These are phyloP conservation scores for Brachypodius melanocephalos DNA, from an alignment of 2,113 vertebrate species.

Conservation along the genomic window DNA sequence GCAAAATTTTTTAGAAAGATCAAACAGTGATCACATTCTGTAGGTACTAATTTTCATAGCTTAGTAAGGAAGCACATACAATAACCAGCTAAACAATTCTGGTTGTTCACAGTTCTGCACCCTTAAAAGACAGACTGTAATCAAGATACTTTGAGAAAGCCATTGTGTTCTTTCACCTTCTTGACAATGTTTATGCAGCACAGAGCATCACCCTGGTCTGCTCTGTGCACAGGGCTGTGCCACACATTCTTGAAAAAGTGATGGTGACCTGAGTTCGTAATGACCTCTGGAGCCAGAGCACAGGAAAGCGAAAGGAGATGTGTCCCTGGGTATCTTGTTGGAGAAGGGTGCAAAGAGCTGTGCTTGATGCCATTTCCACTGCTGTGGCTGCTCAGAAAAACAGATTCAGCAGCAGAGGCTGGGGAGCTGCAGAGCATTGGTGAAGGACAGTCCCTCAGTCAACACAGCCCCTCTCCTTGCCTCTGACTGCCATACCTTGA, in stretches of 20 bases:
- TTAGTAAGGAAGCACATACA: not conserved
- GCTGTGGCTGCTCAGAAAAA: not conserved
- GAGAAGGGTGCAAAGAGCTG: not conserved
- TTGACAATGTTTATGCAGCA: not conserved
- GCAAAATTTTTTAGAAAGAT: not conserved
- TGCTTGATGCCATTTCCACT: not conserved
- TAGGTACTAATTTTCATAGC: conserved; percentile 12
- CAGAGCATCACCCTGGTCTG: not conserved
- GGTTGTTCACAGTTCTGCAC: not conserved
- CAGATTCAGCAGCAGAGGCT: not conserved
- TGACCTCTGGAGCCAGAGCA: not conserved
- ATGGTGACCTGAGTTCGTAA: not conserved
- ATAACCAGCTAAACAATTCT: not conserved
- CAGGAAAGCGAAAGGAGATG: not conserved
- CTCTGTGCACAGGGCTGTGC: not conserved
- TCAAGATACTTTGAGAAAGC: not conserved
- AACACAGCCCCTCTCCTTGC: not conserved
- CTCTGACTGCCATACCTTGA: not conserved
- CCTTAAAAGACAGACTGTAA: not conserved
- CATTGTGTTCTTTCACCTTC: not conserved
- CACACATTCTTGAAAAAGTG: not conserved
- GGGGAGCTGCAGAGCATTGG: rapidly evolving
- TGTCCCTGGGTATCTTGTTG: not conserved
- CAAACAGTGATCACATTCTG: conserved; percentile 2
- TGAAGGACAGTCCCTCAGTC: not conserved